Conservation (phyloP, 2,113 vertebrate species). For the Mesoclemmys tuberculata region DNA sequence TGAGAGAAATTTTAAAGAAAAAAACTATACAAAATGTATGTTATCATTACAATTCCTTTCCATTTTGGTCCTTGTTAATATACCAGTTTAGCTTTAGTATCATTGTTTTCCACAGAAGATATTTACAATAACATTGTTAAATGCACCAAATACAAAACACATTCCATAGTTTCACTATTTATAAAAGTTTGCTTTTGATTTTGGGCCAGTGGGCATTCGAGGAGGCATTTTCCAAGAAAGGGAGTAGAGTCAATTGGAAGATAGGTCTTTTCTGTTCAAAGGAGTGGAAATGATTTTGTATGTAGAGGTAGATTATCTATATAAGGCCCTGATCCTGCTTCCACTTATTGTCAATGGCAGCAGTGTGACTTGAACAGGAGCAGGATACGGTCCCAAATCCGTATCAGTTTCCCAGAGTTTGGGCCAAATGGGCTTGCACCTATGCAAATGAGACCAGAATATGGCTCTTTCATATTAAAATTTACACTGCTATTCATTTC, state of each 20-base stretch:
- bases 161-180: not conserved
- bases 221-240: constrained; percentile 20
- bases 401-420: not conserved
- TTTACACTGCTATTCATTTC: not conserved
- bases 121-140: not conserved
- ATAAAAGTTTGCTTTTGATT: not conserved
- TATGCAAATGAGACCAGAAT: constrained; percentile 11
- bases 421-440: not conserved
- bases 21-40: not conserved
- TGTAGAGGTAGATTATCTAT: not conserved
- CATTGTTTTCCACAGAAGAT: not conserved
- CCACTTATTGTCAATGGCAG: not conserved
- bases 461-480: not conserved
- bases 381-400: not conserved
- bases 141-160: not conserved
- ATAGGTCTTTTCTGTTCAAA: constrained; percentile 10
- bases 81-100: not conserved
- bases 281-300: constrained; percentile 35
- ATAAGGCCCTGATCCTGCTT: not conserved
- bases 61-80: not conserved
- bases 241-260: constrained; percentile 10
- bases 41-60: not conserved
- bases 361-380: not conserved
- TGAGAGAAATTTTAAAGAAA: not conserved
- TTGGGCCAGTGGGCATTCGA: constrained; percentile 1